phyloP scores from a whole-genome alignment of 2,797 vertebrate species.

The Sciurus vulgaris region DNA sequence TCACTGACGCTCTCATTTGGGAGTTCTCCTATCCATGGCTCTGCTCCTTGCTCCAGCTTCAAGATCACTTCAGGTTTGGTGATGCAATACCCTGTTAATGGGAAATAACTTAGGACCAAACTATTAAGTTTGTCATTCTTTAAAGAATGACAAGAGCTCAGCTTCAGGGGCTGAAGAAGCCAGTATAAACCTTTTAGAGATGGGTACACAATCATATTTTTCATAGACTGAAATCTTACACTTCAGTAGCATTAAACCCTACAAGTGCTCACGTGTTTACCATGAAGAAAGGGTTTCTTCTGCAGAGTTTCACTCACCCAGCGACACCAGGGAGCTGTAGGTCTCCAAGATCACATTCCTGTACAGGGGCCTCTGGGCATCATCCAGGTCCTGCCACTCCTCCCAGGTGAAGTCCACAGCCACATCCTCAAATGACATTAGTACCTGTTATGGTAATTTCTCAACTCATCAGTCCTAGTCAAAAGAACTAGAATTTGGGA shows the following conservation, averaged over 20 bases:
- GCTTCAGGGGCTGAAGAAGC: neutral
- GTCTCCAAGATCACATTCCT: neutral
- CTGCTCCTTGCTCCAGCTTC: constrained; percentile 54
- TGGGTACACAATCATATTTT: neutral
- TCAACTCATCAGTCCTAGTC: neutral
- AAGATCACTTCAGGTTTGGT: constrained; percentile 51
- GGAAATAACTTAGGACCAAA: neutral
- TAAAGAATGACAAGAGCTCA: neutral
- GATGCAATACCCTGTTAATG: neutral
- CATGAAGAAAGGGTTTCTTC: neutral
- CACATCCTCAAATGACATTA: constrained; percentile 45
- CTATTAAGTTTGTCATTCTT: neutral
- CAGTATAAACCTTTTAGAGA: neutral
- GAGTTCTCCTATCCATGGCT: neutral
- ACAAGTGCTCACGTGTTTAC: neutral
- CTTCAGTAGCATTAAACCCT: neutral
- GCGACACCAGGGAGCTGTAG: neutral
- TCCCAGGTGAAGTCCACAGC: too few species aligned
- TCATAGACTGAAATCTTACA: neutral
- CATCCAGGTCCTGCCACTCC: too few species aligned
- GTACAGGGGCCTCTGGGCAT: too few species aligned
- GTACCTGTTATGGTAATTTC: neutral
- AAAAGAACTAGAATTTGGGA: neutral
- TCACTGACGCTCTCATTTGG: neutral
- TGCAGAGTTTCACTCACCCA: neutral